These are phyloP conservation scores for Eristalinus aeneus DNA, from an alignment of 2,888 invertebrate species.

Conservation along the genomic window DNA sequence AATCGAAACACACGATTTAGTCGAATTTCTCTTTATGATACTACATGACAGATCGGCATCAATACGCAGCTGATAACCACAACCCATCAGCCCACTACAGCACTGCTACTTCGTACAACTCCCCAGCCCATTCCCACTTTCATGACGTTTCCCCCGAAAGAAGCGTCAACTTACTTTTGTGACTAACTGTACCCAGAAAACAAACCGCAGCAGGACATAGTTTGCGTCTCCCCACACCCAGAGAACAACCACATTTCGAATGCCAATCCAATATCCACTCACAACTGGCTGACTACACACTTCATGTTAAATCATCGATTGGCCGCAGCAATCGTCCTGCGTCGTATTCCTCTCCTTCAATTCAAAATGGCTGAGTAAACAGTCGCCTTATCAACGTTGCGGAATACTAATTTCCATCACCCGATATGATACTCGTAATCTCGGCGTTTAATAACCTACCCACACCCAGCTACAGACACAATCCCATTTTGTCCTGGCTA, in stretches of 20 bases:
- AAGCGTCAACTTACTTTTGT: neutral
- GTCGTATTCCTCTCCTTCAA: neutral
- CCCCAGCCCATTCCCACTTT: neutral
- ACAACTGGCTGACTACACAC: neutral
- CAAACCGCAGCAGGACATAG: neutral
- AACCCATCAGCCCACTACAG: no score
- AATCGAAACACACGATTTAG: no score
- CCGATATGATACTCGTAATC: constrained; percentile 24
- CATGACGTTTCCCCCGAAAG: neutral
- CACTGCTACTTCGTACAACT: no score
- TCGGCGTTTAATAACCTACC: constrained; percentile 5
- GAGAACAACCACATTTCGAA: neutral
- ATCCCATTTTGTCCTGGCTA: constrained; percentile 47
- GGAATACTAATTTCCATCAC: neutral
- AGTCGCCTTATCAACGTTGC: constrained; percentile 21
- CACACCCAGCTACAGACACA: neutral
- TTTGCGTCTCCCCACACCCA: neutral
- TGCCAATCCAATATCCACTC: neutral
- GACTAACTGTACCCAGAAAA: neutral
- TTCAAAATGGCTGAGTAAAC: constrained; percentile 45
- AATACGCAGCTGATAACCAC: no score
- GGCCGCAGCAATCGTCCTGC: constrained; percentile 1
- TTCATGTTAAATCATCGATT: neutral
- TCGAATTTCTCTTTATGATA: no score
- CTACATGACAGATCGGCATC: no score